Percentiles rank a stretch among this genome's conserved stretches.
phyloP scores from a whole-genome alignment of 1,140 invertebrate genomes.

The Lysiphlebus fabarum region DNA sequence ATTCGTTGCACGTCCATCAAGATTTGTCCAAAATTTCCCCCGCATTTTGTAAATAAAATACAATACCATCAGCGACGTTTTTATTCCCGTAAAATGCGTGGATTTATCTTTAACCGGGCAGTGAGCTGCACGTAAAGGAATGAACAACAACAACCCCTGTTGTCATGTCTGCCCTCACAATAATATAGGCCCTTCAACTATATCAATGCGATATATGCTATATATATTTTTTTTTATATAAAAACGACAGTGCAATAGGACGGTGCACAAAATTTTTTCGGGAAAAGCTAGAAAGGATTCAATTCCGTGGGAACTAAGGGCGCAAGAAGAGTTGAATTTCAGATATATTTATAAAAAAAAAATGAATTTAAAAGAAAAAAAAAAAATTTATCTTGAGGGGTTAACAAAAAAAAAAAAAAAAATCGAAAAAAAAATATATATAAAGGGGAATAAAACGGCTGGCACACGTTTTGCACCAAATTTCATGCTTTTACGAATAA shows the following conservation, averaged over 20 bases:
- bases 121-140: slow-evolving; percentile 13
- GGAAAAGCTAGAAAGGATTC: slow-evolving; percentile 43
- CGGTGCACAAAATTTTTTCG: slow-evolving; percentile 35
- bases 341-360: slow-evolving; percentile 31
- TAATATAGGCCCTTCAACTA: too few relatives aligned
- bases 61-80: slow-evolving; percentile 12
- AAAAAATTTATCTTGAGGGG: slow-evolving; percentile 13
- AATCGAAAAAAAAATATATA: slow-evolving; percentile 2
- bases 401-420: slow-evolving; percentile 16
- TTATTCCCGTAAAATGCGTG: slow-evolving; percentile 29
- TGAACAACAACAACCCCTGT: too few relatives aligned
- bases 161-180: too few relatives aligned
- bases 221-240: too few relatives aligned
- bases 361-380: slow-evolving; percentile 22
- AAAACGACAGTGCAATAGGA: slow-evolving; percentile 4
- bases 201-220: too few relatives aligned
- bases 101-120: slow-evolving; percentile 36
- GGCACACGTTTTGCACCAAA: slow-evolving; percentile 31
- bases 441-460: slow-evolving; percentile 21
- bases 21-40: slow-evolving; percentile 32
- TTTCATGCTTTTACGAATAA: slow-evolving; percentile 38
- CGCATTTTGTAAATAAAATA: slow-evolving; percentile 11
- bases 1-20: slow-evolving; percentile 40
- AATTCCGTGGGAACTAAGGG: slow-evolving; percentile 49
- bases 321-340: slow-evolving; percentile 44